Conservation (phyloP, 2,888 invertebrate species). For the Trisateles emortualis region DNA sequence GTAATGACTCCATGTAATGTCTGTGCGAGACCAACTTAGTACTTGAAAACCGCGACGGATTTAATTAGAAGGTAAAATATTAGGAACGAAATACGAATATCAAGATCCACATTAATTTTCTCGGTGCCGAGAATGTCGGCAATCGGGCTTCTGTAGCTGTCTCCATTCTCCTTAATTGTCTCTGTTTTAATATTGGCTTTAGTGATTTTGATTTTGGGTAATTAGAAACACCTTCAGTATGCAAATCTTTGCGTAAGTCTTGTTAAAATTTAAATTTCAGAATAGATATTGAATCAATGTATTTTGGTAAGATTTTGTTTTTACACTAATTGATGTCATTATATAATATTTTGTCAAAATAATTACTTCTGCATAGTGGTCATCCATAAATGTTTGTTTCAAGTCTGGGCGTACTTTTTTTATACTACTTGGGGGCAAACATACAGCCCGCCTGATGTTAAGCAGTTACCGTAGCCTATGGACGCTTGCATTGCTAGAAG, state of each 20-base stretch:
- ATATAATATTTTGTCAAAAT: no score
- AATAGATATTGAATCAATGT: no score
- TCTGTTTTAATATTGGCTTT: constrained; percentile 29
- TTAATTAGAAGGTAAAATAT: constrained; percentile 48
- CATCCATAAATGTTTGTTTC: no score
- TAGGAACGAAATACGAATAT: constrained; percentile 39
- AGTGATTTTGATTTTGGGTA: constrained; percentile 19
- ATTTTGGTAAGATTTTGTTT: no score
- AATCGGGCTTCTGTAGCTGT: constrained; percentile 28
- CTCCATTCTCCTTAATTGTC: constrained; percentile 28
- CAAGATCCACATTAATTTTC: constrained; percentile 41
- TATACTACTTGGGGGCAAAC: no score
- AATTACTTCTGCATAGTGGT: no score
- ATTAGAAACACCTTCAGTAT: constrained; percentile 6
- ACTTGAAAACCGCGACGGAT: constrained; percentile 37
- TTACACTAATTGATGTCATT: no score
- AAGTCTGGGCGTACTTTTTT: no score
- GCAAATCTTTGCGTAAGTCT: not conserved
- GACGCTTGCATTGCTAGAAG: no score
- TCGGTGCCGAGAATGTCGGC: constrained; percentile 29
- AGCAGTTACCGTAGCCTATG: no score
- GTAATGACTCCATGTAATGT: constrained; percentile 20
- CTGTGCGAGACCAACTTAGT: constrained; percentile 18
- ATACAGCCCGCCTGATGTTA: no score
- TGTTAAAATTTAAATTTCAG: not conserved